phyloP scores from a whole-genome alignment of 2,888 invertebrate genomes.

The Oxycera nigricornis region DNA sequence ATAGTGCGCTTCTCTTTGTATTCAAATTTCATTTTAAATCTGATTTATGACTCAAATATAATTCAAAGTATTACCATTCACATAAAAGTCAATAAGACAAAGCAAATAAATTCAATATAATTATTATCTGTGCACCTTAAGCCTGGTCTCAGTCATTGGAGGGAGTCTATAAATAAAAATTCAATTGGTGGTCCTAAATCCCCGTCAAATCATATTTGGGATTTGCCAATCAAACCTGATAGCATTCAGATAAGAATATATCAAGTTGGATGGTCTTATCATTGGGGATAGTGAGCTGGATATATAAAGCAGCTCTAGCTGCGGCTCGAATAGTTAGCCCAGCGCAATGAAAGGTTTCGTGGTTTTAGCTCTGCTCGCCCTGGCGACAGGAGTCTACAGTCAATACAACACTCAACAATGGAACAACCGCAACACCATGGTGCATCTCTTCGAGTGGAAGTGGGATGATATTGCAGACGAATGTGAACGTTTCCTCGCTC shows the following conservation, averaged over 20 bases:
- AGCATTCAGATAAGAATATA: too few species aligned
- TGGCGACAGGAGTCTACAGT: conserved; percentile 49
- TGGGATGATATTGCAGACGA: conserved; percentile 81
- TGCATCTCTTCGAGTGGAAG: conserved; percentile 84
- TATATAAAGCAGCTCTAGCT: neutral
- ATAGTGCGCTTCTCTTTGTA: too few species aligned
- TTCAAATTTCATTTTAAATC: too few species aligned
- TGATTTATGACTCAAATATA: too few species aligned
- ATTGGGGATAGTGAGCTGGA: neutral
- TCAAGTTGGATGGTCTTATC: too few species aligned
- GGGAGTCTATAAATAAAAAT: neutral
- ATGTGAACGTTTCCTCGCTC: conserved; percentile 78
- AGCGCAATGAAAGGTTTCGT: conserved; percentile 15
- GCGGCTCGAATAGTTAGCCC: neutral
- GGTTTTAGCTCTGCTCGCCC: neutral
- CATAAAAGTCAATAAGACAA: too few species aligned
- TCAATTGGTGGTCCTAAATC: neutral
- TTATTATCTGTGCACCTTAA: too few species aligned
- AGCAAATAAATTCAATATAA: too few species aligned
- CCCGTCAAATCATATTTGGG: neutral
- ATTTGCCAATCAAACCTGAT: neutral
- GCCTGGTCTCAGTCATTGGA: too few species aligned
- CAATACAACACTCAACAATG: conserved; percentile 68
- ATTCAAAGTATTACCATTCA: too few species aligned
- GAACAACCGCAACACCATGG: conserved; percentile 69